phyloP scores from a whole-genome alignment of 2,888 invertebrate species.

The Xestia rhomboidea region DNA sequence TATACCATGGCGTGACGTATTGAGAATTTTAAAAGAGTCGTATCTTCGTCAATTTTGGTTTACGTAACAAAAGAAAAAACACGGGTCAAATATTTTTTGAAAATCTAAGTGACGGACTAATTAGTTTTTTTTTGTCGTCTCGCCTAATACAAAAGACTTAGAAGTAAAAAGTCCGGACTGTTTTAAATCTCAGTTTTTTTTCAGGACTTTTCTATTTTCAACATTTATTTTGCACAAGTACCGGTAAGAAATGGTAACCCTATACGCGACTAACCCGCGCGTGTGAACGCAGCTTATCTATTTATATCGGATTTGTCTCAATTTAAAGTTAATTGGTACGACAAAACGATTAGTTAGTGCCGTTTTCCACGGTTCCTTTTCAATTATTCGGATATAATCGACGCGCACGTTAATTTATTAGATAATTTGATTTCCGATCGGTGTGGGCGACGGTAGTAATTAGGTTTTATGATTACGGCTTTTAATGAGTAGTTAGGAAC shows the following conservation, averaged over 20 bases:
- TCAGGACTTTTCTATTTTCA: too few relatives aligned
- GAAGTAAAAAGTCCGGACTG: too few relatives aligned
- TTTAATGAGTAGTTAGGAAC: constrained; percentile 49
- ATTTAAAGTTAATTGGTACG: constrained; percentile 82
- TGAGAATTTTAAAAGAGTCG: too few relatives aligned
- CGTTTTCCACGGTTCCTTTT: constrained; percentile 76
- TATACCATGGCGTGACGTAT: too few relatives aligned
- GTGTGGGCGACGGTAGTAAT: constrained; percentile 67
- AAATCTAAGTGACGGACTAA: too few relatives aligned
- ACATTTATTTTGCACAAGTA: too few relatives aligned
- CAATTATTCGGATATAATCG: constrained; percentile 75
- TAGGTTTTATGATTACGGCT: constrained; percentile 67
- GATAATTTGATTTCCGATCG: constrained; percentile 81
- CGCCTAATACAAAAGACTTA: too few relatives aligned
- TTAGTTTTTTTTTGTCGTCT: too few relatives aligned
- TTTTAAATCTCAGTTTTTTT: too few relatives aligned
- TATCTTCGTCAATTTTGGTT: too few relatives aligned
- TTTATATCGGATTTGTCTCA: constrained; percentile 78
- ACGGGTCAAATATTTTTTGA: too few relatives aligned
- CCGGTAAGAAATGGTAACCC: not conserved
- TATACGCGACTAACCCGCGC: constrained; percentile 26
- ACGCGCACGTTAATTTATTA: constrained; percentile 80
- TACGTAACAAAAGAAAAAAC: too few relatives aligned
- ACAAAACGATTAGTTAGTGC: constrained; percentile 79
- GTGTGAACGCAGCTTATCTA: constrained; percentile 55